These are phyloP conservation scores for Cecidostiba fungosa DNA, from an alignment of 2,888 invertebrate species.

Conservation along the genomic window DNA sequence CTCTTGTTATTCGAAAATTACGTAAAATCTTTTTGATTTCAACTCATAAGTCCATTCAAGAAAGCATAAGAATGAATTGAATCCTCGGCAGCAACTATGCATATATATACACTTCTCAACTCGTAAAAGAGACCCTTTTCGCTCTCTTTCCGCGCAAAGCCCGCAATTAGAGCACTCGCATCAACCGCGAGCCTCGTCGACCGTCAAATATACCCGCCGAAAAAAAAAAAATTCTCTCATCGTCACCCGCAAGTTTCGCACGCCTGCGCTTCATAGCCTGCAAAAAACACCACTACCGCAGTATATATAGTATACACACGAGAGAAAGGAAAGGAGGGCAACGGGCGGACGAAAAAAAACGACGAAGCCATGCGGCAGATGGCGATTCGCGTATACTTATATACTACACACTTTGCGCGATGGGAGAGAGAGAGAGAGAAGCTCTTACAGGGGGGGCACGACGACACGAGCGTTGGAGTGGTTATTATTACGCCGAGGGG, in stretches of 20 bases:
- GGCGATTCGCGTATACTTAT: slow-evolving; percentile 32
- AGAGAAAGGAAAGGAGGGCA: slow-evolving; percentile 49
- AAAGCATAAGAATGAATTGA: neutral
- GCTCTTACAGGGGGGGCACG: slow-evolving; percentile 15
- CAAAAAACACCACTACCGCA: neutral
- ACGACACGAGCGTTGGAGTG: neutral
- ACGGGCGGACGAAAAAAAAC: neutral
- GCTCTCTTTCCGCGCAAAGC: neutral
- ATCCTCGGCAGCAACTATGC: too few species aligned
- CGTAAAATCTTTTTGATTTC: neutral
- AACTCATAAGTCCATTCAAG: neutral
- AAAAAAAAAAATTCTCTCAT: slow-evolving; percentile 9
- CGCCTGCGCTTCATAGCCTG: neutral
- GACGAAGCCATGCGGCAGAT: slow-evolving; percentile 40
- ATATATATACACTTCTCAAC: too few species aligned
- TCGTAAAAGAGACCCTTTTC: too few species aligned
- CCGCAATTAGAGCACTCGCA: neutral
- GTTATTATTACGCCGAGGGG: slow-evolving; percentile 15
- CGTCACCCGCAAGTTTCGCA: neutral
- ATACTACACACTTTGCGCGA: neutral
- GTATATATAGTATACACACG: neutral
- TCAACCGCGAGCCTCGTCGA: neutral
- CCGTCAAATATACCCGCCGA: neutral
- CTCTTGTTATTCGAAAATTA: too few species aligned
- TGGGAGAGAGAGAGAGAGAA: slow-evolving; percentile 14